Conservation (phyloP, 2,113 vertebrate species). For the Ahaetulla prasina region DNA sequence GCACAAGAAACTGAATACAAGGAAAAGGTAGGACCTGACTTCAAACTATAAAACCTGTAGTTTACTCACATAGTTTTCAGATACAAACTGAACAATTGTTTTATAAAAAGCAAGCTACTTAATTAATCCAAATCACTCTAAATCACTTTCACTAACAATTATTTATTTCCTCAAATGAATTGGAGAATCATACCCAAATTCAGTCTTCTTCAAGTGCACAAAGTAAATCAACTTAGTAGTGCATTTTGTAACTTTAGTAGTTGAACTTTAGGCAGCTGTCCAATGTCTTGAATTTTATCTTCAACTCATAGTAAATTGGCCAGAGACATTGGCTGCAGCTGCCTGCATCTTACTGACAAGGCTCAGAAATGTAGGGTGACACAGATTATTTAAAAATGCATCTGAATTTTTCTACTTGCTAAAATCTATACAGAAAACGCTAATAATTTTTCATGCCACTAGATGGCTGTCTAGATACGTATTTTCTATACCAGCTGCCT, state of each 20-base stretch:
- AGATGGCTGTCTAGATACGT: constrained; percentile 15
- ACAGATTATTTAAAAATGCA: not conserved
- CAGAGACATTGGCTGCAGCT: not conserved
- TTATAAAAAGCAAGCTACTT: not conserved
- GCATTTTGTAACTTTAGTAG: not conserved
- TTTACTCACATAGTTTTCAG: not conserved
- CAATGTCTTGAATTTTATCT: not conserved
- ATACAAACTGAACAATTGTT: not conserved
- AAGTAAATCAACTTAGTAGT: not conserved
- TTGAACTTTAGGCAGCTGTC: not conserved
- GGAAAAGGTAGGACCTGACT: not conserved
- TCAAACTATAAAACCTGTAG: not conserved
- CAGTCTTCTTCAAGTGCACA: not conserved
- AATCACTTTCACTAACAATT: not conserved
- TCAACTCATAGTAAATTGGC: not conserved
- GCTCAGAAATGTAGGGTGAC: not conserved
- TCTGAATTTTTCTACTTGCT: not conserved
- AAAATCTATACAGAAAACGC: not conserved
- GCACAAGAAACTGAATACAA: not conserved
- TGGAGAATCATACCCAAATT: not conserved
- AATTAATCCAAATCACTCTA: not conserved
- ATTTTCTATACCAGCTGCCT: not conserved
- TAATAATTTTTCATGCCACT: constrained; percentile 5
- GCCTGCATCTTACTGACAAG: not conserved
- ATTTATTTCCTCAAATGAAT: not conserved